Percentiles rank a stretch among this genome's conserved stretches.
Evolutionary conservation across 1,140 invertebrate genomes (phyloP).

Genomic region (Leptoteleia sp.): DNA sequence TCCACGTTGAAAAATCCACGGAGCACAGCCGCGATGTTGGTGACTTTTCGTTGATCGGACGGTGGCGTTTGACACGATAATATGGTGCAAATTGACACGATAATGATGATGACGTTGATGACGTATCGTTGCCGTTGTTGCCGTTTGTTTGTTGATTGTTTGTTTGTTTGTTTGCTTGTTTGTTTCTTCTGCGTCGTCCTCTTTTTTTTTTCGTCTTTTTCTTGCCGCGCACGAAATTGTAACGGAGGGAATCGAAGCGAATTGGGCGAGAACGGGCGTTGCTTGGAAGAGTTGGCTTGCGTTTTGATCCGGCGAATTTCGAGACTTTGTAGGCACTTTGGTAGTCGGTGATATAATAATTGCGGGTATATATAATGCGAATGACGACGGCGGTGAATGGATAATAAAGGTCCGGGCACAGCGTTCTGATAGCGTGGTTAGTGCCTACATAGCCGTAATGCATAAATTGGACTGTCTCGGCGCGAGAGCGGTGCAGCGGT

Average conservation of each 20-base stretch:
- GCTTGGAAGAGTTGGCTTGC: too few species aligned
- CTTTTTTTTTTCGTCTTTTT: too few species aligned
- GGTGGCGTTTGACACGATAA: too few species aligned
- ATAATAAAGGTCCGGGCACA: constrained; percentile 75
- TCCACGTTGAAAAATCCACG: constrained; percentile 9
- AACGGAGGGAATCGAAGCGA: too few species aligned
- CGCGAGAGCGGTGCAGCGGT: constrained; percentile 80
- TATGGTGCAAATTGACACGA: too few species aligned
- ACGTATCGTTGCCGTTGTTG: constrained; percentile 40
- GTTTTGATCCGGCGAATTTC: constrained; percentile 65
- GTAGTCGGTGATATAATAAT: constrained; percentile 69
- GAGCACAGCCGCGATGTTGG: too few species aligned
- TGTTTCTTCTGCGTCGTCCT: too few species aligned
- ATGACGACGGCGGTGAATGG: constrained; percentile 70
- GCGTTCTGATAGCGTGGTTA: constrained; percentile 78
- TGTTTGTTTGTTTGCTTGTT: too few species aligned
- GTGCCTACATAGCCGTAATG: constrained; percentile 82
- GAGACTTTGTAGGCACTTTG: constrained; percentile 75
- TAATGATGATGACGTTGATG: too few species aligned
- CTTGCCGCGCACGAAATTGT: too few species aligned
- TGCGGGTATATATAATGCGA: constrained; percentile 68
- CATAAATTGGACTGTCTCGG: constrained; percentile 82
- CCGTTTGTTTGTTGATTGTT: neutral
- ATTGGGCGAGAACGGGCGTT: too few species aligned
- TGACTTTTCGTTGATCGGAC: too few species aligned